Evolutionary conservation across 2,888 invertebrate species (phyloP), one percentile per base, ranked within the genome.

Genomic region (Luperina testacea): DNA sequence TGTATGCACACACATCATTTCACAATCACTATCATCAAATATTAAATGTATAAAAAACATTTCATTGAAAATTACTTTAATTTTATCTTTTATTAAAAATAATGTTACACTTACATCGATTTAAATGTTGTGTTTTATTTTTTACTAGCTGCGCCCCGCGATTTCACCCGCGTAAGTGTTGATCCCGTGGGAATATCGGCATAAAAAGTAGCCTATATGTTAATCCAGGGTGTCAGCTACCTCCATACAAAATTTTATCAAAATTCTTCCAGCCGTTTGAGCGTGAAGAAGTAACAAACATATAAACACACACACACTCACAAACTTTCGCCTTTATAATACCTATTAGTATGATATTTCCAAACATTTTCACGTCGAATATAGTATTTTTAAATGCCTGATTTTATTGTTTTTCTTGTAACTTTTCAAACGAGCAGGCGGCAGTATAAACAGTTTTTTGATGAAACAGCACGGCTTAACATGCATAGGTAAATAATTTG

Each of bases 121-220:
- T 51, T 9, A 9, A 72, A 48, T 27, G 45, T n/a, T 84, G 67
- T 73, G 53, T 81, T 71, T 73, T 80, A 72, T 80, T 81, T 80
- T 57, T n/a, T 72, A n/a, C 38, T 38, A 38, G 38, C 38, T 38
- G 38, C 38, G 6, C 38, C 38, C 38, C 38, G 38, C 6, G 38
- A 38, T 38, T 6, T 38, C 38, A 38, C 38, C 38, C 38, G 38
- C 38, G 6, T 38, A 38, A 38, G 38, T 38, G 38, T 38, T 6
- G 38, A 38, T 38, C 6, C 38, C 38, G 38, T 38, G 38, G 38
- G 6, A 38, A 38, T 38, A 38, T 38, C 38, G 38, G 38, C 6
- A 38, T 38, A 38, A 38, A 38, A 38, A 38, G 38, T 38, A 38
- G 38, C 38, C 38, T 38, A 4, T 38, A 38, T 38, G 38, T 6